A percentile compares a stretch with the other conserved stretches of the same genome.
phyloP scores from a whole-genome alignment of 2,888 invertebrate species.

The Pheosia tremula region DNA sequence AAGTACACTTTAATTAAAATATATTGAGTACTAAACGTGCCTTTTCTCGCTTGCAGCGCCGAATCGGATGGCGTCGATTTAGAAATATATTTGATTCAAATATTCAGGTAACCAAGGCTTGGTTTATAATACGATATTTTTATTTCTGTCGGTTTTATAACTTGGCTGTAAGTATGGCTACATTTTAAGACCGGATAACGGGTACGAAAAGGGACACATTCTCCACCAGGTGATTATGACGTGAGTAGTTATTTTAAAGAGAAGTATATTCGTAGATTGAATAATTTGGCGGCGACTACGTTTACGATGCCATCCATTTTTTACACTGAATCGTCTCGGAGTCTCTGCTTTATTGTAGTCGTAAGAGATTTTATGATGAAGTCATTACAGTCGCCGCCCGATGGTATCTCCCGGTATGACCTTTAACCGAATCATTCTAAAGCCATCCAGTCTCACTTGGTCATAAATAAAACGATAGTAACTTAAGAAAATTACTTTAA shows the following conservation, averaged over 20 bases:
- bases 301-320: conserved; percentile 27
- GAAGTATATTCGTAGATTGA: conserved; percentile 17
- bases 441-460: conserved; percentile 16
- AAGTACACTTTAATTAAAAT: conserved; percentile 61
- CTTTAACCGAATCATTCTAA: conserved; percentile 19
- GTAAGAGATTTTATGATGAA: conserved; percentile 36
- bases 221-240: conserved; percentile 42
- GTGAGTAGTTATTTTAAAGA: conserved; percentile 23
- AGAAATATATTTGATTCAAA: conserved; percentile 62
- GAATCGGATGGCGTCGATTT: conserved; percentile 61
- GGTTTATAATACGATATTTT: conserved; percentile 52
- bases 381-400: conserved; percentile 26
- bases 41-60: conserved; percentile 61
- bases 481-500: too few relatives aligned
- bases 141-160: conserved; percentile 48
- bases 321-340: conserved; percentile 30
- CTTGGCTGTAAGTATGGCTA: conserved; percentile 36
- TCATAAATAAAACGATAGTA: background rate
- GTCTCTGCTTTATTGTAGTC: conserved; percentile 36
- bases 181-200: conserved; percentile 42
- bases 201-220: conserved; percentile 45
- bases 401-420: conserved; percentile 25
- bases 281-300: conserved; percentile 22
- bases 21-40: conserved; percentile 64
- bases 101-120: conserved; percentile 59